Conservation (phyloP, 1,140 invertebrate genomes). For the Melipona quadrifasciata region DNA sequence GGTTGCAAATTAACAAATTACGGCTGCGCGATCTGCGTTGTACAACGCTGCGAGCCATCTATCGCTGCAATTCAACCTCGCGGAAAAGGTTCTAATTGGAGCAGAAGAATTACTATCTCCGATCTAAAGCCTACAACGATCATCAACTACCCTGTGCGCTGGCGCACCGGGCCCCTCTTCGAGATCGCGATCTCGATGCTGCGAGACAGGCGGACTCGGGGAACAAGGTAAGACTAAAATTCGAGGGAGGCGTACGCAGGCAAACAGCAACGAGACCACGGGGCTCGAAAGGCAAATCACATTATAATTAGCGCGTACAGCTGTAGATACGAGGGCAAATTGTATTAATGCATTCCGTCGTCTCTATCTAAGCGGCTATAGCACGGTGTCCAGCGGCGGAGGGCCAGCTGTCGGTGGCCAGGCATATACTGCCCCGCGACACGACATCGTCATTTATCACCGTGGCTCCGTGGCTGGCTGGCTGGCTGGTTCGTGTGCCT, state of each 20-base stretch:
- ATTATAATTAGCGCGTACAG: conserved; percentile 66
- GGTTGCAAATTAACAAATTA: too few relatives aligned
- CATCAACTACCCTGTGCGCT: not conserved
- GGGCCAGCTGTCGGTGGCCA: conserved; percentile 72
- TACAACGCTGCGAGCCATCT: too few relatives aligned
- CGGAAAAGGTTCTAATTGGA: not conserved
- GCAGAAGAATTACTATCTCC: not conserved
- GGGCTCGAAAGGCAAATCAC: conserved; percentile 62
- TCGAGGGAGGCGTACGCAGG: not conserved
- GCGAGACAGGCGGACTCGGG: not conserved
- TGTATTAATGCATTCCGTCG: conserved; percentile 76
- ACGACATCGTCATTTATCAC: conserved; percentile 77
- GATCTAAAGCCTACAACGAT: not conserved
- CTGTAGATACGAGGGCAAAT: conserved; percentile 69
- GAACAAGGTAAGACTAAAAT: not conserved
- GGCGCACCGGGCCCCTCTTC: too few relatives aligned
- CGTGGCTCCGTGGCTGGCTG: conserved; percentile 28
- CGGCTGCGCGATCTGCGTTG: too few relatives aligned
- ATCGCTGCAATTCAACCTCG: not conserved
- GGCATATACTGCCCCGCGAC: conserved; percentile 72
- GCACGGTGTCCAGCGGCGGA: conserved; percentile 61
- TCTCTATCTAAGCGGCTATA: conserved; percentile 62
- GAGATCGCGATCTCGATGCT: not conserved
- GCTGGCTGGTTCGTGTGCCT: conserved; percentile 59
- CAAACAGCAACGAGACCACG: conserved; percentile 17